Evolutionary conservation across 2,113 vertebrate genomes (phyloP).

Genomic region (Burhinus bistriatus): DNA sequence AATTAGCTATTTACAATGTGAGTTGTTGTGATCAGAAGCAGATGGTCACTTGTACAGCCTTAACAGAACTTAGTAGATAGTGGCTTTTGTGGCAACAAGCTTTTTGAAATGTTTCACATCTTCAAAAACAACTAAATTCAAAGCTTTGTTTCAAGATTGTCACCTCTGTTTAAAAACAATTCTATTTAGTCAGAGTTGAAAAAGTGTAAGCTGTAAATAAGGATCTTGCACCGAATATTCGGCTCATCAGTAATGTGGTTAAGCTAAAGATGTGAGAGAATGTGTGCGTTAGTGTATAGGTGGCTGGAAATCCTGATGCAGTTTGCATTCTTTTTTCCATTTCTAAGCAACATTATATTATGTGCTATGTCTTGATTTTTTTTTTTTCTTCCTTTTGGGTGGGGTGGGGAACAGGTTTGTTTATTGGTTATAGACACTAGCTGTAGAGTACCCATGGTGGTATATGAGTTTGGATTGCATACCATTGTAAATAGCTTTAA

Average conservation of each 20-base stretch:
- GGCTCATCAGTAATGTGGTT: not conserved
- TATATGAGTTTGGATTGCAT: not conserved
- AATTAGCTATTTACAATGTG: not conserved
- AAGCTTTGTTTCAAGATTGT: not conserved
- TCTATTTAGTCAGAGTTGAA: not conserved
- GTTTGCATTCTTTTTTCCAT: not conserved
- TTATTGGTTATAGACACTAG: not conserved
- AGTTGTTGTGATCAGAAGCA: conserved; percentile 4
- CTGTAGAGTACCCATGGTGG: not conserved
- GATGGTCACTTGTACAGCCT: not conserved
- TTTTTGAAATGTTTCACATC: not conserved
- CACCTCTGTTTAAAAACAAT: not conserved
- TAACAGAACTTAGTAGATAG: not conserved
- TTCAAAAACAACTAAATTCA: not conserved
- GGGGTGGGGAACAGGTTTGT: not conserved
- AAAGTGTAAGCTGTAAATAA: not conserved
- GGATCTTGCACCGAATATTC: not conserved
- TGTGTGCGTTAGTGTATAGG: accelerated
- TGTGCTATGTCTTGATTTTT: not conserved
- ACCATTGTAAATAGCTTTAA: not conserved
- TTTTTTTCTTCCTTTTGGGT: not conserved
- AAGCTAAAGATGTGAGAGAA: not conserved
- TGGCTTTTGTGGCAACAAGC: not conserved
- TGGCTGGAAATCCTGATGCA: not conserved
- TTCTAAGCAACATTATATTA: not conserved